Evolutionary conservation across 2,113 vertebrate species (phyloP).

Genomic region (Pandion haliaetus): DNA sequence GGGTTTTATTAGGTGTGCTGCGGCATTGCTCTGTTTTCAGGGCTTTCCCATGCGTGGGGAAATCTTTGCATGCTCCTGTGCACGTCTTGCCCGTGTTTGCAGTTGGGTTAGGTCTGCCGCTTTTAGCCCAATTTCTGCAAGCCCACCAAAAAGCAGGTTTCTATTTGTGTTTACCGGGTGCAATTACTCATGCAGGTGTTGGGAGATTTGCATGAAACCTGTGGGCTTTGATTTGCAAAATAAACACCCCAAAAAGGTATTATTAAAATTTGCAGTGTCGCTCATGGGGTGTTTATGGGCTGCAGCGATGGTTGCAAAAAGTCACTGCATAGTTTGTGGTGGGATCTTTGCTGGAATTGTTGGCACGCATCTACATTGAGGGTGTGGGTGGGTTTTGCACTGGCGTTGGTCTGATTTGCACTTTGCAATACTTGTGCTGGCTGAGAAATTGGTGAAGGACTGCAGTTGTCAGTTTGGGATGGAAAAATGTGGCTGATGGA

Average conservation of each 20-base stretch:
- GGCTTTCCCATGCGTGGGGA: neutral
- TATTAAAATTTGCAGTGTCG: too few species aligned
- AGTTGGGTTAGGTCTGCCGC: neutral
- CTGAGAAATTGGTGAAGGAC: neutral
- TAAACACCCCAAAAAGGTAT: neutral
- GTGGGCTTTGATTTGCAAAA: neutral
- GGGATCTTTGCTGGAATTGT: neutral
- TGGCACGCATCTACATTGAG: accelerated
- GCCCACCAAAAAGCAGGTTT: neutral
- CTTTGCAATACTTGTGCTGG: neutral
- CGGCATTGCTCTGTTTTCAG: neutral
- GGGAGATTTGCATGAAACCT: neutral
- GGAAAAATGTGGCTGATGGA: neutral
- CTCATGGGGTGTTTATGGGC: neutral
- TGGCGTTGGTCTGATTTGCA: neutral
- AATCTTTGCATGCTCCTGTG: neutral
- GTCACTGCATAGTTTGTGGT: neutral
- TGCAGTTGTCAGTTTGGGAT: neutral
- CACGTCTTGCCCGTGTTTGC: neutral
- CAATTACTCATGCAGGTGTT: neutral
- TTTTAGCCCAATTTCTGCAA: neutral
- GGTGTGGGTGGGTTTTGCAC: neutral
- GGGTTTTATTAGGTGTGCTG: neutral
- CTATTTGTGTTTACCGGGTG: accelerated
- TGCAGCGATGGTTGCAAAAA: neutral